A percentile compares a stretch with the other conserved stretches of the same genome.
phyloP scores from a whole-genome alignment of 2,113 vertebrate genomes.

The Tonatia bakeri region DNA sequence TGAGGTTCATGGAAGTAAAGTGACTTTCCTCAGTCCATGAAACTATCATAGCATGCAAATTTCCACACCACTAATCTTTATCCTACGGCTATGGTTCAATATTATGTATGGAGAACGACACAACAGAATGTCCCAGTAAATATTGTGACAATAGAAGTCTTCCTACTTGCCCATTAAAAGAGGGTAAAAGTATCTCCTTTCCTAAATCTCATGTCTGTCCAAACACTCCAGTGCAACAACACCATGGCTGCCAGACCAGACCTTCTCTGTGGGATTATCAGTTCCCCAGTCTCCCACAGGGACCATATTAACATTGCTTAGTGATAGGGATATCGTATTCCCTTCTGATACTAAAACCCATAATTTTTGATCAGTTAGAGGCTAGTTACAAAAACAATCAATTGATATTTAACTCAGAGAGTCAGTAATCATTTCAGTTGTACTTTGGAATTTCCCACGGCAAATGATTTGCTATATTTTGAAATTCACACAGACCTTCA shows the following conservation, averaged over 20 bases:
- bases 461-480: slow-evolving; percentile 27
- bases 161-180: neutral
- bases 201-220: neutral
- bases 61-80: neutral
- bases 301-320: slow-evolving; percentile 14
- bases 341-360: slow-evolving; percentile 26
- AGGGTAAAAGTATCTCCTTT: neutral
- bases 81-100: neutral
- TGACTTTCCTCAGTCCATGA: neutral
- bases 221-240: neutral
- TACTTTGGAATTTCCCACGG: neutral
- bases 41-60: neutral
- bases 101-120: neutral
- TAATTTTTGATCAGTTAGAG: slow-evolving; percentile 52
- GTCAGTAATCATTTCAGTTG: slow-evolving; percentile 31
- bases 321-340: neutral
- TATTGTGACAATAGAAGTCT: neutral
- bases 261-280: neutral
- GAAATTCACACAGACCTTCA: neutral
- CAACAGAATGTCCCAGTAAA: neutral
- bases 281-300: neutral
- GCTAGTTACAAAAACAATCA: slow-evolving; percentile 27
- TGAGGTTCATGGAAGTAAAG: neutral
- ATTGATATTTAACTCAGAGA: slow-evolving; percentile 52
- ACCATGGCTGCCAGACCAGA: neutral